These are phyloP conservation scores for Trissonchulus latispiculum DNA, from an alignment of 2,888 invertebrate genomes.

Conservation along the genomic window DNA sequence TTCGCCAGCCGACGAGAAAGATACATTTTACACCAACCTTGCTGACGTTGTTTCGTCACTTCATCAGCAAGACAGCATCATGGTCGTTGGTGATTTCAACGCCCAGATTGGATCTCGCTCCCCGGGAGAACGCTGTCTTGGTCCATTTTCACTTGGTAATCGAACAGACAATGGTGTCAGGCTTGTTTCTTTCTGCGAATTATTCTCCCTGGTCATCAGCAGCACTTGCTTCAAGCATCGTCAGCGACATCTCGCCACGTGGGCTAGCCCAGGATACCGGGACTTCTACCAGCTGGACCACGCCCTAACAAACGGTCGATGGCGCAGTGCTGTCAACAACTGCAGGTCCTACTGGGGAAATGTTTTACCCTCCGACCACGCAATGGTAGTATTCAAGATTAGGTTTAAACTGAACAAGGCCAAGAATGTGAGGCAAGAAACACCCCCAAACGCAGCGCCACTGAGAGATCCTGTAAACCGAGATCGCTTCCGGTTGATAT, in stretches of 20 bases:
- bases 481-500: no score
- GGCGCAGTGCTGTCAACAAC: background rate
- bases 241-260: no score
- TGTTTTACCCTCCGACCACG: background rate
- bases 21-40: background rate
- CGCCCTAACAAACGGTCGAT: background rate
- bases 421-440: no score
- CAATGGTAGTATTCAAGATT: background rate
- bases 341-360: background rate
- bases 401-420: no score
- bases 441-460: no score
- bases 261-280: no score
- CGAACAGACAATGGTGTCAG: background rate
- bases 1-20: background rate
- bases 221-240: background rate
- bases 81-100: background rate
- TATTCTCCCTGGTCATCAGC: background rate
- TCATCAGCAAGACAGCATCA: background rate
- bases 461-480: no score
- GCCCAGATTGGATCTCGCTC: background rate
- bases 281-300: background rate
- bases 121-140: background rate
- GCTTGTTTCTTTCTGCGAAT: background rate
- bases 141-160: background rate
- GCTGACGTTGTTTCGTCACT: background rate